phyloP scores from a whole-genome alignment of 1,140 invertebrate species.

The Protaetia brevitarsis region DNA sequence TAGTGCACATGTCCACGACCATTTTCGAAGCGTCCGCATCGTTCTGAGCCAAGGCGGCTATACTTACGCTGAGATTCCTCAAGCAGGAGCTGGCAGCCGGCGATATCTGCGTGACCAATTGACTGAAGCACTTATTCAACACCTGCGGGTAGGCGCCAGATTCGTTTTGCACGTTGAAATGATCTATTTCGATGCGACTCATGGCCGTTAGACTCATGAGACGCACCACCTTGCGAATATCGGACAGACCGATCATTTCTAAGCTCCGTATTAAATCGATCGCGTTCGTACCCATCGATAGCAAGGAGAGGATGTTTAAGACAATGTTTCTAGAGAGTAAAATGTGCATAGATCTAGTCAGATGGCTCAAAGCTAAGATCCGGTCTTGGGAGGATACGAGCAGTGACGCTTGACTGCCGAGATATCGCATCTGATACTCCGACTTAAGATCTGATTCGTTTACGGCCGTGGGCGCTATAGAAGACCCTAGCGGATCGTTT shows the following conservation, averaged over 20 bases:
- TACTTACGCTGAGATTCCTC: slow-evolving; percentile 55
- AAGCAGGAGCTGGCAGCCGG: slow-evolving; percentile 49
- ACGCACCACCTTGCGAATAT: slow-evolving; percentile 57
- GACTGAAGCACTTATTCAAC: slow-evolving; percentile 36
- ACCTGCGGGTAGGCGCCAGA: background rate
- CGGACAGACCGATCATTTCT: slow-evolving; percentile 58
- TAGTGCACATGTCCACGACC: slow-evolving; percentile 60
- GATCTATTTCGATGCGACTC: slow-evolving; percentile 51
- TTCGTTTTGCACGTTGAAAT: slow-evolving; percentile 17
- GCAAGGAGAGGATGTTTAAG: slow-evolving; percentile 55
- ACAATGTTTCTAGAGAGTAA: slow-evolving; percentile 57
- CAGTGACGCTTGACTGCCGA: slow-evolving; percentile 55
- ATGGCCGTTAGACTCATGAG: slow-evolving; percentile 62
- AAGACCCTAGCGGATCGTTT: slow-evolving; percentile 57
- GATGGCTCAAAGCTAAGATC: slow-evolving; percentile 53
- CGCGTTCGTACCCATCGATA: slow-evolving; percentile 52
- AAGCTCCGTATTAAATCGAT: slow-evolving; percentile 55
- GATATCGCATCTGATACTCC: slow-evolving; percentile 33
- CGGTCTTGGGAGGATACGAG: slow-evolving; percentile 52
- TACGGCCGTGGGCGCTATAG: slow-evolving; percentile 45
- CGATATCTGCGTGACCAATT: slow-evolving; percentile 38
- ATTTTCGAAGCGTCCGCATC: slow-evolving; percentile 56
- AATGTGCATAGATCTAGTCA: slow-evolving; percentile 54
- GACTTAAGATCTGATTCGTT: slow-evolving; percentile 31
- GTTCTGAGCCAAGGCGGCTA: slow-evolving; percentile 57